Evolutionary conservation across 2,797 vertebrate species (phyloP).

Genomic region (Lepilemur ruficaudatus): DNA sequence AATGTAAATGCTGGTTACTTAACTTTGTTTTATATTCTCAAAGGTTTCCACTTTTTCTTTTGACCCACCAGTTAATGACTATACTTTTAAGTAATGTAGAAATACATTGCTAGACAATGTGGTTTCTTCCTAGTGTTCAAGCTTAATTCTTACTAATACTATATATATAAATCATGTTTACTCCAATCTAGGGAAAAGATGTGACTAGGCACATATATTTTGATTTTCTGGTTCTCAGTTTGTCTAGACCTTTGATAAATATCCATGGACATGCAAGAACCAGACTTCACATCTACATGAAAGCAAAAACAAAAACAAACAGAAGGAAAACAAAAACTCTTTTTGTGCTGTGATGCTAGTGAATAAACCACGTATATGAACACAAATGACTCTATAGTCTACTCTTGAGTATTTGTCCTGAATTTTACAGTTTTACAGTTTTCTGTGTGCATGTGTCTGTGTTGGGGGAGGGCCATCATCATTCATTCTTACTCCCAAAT

Average conservation of each 20-base stretch:
- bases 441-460: neutral
- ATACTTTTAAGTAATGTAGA: neutral
- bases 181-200: slow-evolving; percentile 1
- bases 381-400: neutral
- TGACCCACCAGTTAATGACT: neutral
- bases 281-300: slow-evolving; percentile 15
- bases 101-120: neutral
- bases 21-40: slow-evolving; percentile 32
- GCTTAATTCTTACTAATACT: neutral
- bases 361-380: neutral
- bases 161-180: neutral
- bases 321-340: neutral
- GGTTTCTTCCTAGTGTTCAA: neutral
- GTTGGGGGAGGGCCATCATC: slow-evolving; percentile 1
- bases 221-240: slow-evolving; percentile 12
- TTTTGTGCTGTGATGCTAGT: neutral
- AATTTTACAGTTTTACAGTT: neutral
- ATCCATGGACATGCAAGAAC: neutral
- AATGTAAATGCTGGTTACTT: slow-evolving; percentile 28
- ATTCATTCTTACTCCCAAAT: slow-evolving; percentile 22
- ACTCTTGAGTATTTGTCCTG: neutral
- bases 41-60: slow-evolving; percentile 18
- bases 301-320: neutral
- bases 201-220: neutral
- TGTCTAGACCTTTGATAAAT: slow-evolving; percentile 27